Conservation (phyloP, 2,113 vertebrate species). For the Crotalus helleri region DNA sequence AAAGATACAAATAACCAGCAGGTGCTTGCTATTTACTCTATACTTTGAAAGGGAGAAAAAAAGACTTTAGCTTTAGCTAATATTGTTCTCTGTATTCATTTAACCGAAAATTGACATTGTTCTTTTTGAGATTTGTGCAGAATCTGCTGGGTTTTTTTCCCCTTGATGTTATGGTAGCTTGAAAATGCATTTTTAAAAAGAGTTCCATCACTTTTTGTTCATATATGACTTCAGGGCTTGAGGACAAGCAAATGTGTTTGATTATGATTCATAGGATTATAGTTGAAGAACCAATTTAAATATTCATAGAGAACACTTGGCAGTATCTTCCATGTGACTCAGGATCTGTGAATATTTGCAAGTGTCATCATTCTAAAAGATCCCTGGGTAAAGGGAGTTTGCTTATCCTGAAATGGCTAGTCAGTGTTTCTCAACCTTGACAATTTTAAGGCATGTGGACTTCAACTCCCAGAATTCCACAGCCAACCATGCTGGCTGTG, state of each 20-base stretch:
- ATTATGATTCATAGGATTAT: neutral
- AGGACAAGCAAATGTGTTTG: neutral
- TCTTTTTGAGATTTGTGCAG: neutral
- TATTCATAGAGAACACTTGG: neutral
- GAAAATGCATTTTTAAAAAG: neutral
- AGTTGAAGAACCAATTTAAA: neutral
- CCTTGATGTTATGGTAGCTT: neutral
- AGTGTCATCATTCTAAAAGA: neutral
- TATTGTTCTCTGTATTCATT: neutral
- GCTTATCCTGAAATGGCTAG: neutral
- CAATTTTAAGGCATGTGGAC: no score
- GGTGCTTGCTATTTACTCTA: neutral
- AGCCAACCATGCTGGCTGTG: no score
- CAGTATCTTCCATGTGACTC: neutral
- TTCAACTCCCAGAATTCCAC: no score
- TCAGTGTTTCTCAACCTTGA: no score
- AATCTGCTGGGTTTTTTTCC: neutral
- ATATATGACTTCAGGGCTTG: neutral
- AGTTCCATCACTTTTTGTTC: neutral
- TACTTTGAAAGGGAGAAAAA: neutral
- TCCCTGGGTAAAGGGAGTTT: neutral
- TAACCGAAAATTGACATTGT: constrained; percentile 8
- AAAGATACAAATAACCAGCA: constrained; percentile 5
- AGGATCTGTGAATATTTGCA: neutral
- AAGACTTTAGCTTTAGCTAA: neutral